Base-by-base conservation (phyloP, 2,888 invertebrate genomes). In the Ptilodon capucinus region DNA sequence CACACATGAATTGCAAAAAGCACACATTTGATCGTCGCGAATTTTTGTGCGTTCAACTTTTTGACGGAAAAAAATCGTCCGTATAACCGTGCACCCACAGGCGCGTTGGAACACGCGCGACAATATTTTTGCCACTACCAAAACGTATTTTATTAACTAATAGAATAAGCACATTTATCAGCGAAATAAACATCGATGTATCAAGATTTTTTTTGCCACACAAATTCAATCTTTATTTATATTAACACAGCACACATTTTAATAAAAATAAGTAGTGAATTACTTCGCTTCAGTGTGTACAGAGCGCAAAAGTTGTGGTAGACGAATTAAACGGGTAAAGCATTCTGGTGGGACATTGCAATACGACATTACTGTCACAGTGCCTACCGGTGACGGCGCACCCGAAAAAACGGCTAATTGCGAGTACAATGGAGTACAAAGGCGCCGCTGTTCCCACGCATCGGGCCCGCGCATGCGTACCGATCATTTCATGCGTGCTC, bases 391-490 rank as follows among this genome's bases (percentile, higher is more conserved):
- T 74, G 77, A 74, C 79, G 78, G 74, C 73, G 74, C 63, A 63
- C 64, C 45, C 68, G 73, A 85, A 90, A 88, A 88, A 88, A 77
- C 68, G 60, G 79, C 80, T 91, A 91, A 91, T 90, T 90, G 80
- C 87, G 75, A 81, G 71, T 85, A 87, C 90, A 88, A 88, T 87
- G 87, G 79, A 65, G 74, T 68, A 86, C 88, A 89, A 90, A 90
- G 86, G 79, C 61, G 56, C 90, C 90, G 90, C 90, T 74, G 71
- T 90, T 91, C 91, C 88, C 91, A 91, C 89, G 90, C 78, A 76
- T 76, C 86, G 79, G 81, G 60, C 69, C 68, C 58, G 76, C 79
- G 79, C 74, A 73, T 78, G 82, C 86, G 87, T 79, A 84, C 86
- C 86, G 81, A 80, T 81, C 88, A 90, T 90, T 85, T 79, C 82